Base-by-base conservation (phyloP, 2,888 invertebrate genomes). In the Chrysina gloriosa region DNA sequence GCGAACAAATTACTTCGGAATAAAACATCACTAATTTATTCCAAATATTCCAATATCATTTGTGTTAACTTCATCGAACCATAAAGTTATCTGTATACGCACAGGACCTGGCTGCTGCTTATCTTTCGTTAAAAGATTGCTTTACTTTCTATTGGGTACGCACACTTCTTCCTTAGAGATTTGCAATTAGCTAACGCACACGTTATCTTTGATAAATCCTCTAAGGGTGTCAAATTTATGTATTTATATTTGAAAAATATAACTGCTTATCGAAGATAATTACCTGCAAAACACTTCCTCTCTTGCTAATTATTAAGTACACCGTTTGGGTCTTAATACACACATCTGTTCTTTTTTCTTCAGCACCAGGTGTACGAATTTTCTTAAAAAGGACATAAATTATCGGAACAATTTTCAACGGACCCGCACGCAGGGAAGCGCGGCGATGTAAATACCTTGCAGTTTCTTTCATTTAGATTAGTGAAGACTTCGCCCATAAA, bases 401-500 rank as follows among this genome's bases (percentile, higher is more conserved):
- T 52, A 29, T 29, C 11, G 16, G n/a, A 52, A 29, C 11, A 52
- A 25, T 52, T 52, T 29, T 52, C 11, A 29, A 29, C 14, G 50
- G 11, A 29, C 31, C 14, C 11, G 2, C 6, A 16, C 11, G 11
- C 14, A 5, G 29, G 50, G 16, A 16, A 29, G 16, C 29, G 11
- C 45, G 14, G 29, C 14, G 25, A n/a, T 50, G 48, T 64, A 64
- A 65, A 65, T 65, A 52, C 50, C 39, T 36, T 25, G 36, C 25
- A 65, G 65, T 52, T 65, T 65, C 65, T 52, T 65, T 31, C 36
- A 39, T 52, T 48, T 47, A 48, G 25, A 31, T n/a, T 36, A 39
- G 52, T 39, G 65, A 65, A 65, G 36, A 65, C 65, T 65, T 52
- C 25, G 19, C 6, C 21, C 65, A 50, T 65, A 65, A 65, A 65